Evolutionary conservation across 2,888 invertebrate species (phyloP).

Genomic region (Julus scanicus): DNA sequence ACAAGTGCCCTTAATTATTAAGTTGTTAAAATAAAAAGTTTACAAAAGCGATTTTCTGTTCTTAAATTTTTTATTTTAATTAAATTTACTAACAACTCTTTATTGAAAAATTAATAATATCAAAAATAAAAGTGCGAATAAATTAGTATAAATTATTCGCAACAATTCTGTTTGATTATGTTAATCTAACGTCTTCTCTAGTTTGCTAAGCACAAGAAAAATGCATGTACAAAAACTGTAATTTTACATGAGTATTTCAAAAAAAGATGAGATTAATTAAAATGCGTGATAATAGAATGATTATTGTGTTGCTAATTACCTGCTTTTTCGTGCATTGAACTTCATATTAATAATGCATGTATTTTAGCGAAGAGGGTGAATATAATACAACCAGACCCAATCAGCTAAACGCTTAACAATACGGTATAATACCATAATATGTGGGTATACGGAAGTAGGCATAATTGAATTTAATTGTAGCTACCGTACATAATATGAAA

Average conservation of each 20-base stretch:
- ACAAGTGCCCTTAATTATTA: too few relatives aligned
- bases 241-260: neutral
- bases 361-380: neutral
- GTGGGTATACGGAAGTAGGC: neutral
- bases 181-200: too few relatives aligned
- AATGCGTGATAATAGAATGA: neutral
- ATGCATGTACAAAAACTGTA: too few relatives aligned
- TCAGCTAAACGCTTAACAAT: neutral
- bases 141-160: too few relatives aligned
- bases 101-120: too few relatives aligned
- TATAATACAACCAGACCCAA: neutral
- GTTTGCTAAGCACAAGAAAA: too few relatives aligned
- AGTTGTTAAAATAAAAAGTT: too few relatives aligned
- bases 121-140: too few relatives aligned
- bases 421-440: neutral
- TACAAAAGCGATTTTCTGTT: too few relatives aligned
- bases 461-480: conserved; percentile 15
- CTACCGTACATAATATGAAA: neutral
- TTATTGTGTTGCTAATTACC: neutral
- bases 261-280: neutral
- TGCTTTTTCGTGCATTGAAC: neutral
- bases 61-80: too few relatives aligned
- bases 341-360: neutral
- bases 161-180: too few relatives aligned
- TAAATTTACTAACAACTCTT: too few relatives aligned